Conservation (phyloP, 2,888 invertebrate species). For the Argynnis bischoffii region DNA sequence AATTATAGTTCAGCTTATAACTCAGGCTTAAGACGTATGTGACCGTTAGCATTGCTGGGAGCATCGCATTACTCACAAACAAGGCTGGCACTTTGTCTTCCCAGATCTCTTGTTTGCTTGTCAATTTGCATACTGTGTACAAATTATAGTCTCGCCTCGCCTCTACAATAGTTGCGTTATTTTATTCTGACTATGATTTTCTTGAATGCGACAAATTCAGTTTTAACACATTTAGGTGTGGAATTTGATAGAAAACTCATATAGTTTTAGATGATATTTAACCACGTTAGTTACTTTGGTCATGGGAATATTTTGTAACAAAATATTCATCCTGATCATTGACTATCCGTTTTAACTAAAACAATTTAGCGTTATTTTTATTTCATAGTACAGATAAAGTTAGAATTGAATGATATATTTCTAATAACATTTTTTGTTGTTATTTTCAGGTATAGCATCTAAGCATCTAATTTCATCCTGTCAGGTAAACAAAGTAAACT, state of each 20-base stretch:
- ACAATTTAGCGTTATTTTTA: too few relatives aligned
- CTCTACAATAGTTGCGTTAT: slow-evolving; percentile 1
- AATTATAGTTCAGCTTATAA: slow-evolving; percentile 14
- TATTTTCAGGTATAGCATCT: slow-evolving; percentile 20
- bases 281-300: too few relatives aligned
- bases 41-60: slow-evolving; percentile 8
- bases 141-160: slow-evolving; percentile 14
- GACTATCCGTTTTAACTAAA: too few relatives aligned
- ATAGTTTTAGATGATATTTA: too few relatives aligned
- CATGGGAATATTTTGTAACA: too few relatives aligned
- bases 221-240: slow-evolving; percentile 8
- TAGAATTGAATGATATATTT: not conserved
- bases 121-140: slow-evolving; percentile 11
- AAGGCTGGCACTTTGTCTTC: slow-evolving; percentile 16
- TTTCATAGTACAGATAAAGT: not conserved
- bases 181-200: slow-evolving; percentile 7
- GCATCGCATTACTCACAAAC: slow-evolving; percentile 23
- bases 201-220: not conserved
- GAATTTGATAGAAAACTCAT: not conserved
- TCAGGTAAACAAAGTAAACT: slow-evolving; percentile 13
- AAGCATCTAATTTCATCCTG: not conserved
- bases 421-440: not conserved
- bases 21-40: slow-evolving; percentile 9
- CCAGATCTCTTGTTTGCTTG: slow-evolving; percentile 12
- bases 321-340: too few relatives aligned